Base-by-base conservation (phyloP, 2,797 vertebrate species). In the Cyprinella venusta region DNA sequence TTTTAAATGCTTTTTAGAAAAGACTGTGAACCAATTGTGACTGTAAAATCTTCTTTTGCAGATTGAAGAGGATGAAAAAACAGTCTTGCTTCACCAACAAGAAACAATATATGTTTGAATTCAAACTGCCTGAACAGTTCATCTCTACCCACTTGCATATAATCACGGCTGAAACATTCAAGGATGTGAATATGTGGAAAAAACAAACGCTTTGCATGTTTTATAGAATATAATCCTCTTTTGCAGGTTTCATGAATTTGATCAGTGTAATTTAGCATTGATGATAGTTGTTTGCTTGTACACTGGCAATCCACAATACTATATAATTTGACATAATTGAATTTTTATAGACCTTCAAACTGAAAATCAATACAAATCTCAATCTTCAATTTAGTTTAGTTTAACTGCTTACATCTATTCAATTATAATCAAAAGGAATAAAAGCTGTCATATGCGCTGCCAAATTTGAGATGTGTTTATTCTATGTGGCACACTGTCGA, bases 31-130 rank as follows among this genome's bases (percentile, higher is more conserved):
- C 26, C 69, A 40, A 8, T 80, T 15, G 8, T 82, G 18, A 85
- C 71, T 77, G 42, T 76, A 74, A 64, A 33, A 15, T 77, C 65
- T 69, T 85, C 33, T 80, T 75, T 88, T 88, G 26, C 85, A 88
- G 87, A 84, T 78, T 48, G 72, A 45, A 59, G 82, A 83, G 52
- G 65, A 79, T 12, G 84, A 70, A 84, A 48, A 52, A 52, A 79
- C 52, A 13, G 40, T 52, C 24, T n/a, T 84, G 59, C 52, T 82
- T 36, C 59, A 2, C 19, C 59, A n/a, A 71, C 56, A 54, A 56
- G 18, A 84, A 52, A 6, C 45, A 76, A 82, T 75, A 54, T 56
- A 21, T 24, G 12, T 64, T 56, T 75, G 42, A 75, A 30, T n/a
- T 45, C 54, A 33, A 33, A 42, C 16, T 48, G 38, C 24, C 64